phyloP scores from a whole-genome alignment of 1,140 invertebrate species.

The Zaprionus vittiger region DNA sequence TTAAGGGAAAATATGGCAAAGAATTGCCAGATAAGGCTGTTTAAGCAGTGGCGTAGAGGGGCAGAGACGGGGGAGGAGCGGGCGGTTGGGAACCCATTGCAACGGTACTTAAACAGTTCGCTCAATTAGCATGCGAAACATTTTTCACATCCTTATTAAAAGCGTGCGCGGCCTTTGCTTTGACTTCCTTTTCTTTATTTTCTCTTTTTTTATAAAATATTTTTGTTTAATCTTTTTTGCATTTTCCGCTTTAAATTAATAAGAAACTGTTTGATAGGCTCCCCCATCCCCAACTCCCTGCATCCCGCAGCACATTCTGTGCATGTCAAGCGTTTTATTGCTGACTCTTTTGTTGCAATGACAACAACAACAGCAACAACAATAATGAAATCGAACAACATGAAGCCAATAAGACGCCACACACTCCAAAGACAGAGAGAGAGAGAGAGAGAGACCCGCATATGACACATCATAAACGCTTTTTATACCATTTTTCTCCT shows the following conservation, averaged over 20 bases:
- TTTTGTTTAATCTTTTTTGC: slow-evolving; percentile 20
- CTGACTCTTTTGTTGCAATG: slow-evolving; percentile 36
- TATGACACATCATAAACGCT: slow-evolving; percentile 74
- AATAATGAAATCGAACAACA: neutral
- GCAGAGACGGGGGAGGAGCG: neutral
- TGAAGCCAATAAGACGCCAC: slow-evolving; percentile 17
- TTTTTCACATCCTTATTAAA: slow-evolving; percentile 82
- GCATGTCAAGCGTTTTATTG: slow-evolving; percentile 46
- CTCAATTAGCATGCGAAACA: slow-evolving; percentile 76
- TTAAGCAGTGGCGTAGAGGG: neutral
- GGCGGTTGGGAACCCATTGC: neutral
- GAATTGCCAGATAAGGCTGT: slow-evolving; percentile 34
- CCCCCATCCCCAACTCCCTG: neutral
- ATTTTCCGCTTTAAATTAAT: slow-evolving; percentile 65
- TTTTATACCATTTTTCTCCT: slow-evolving; percentile 8
- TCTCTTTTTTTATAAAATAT: neutral
- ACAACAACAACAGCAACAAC: slow-evolving; percentile 30
- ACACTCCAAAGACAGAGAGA: neutral
- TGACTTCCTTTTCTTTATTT: slow-evolving; percentile 16
- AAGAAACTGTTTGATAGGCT: slow-evolving; percentile 51
- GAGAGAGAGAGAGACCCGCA: slow-evolving; percentile 49
- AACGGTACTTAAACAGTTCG: slow-evolving; percentile 58
- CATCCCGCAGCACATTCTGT: slow-evolving; percentile 36
- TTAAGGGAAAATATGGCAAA: slow-evolving; percentile 37
- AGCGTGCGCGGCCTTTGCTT: slow-evolving; percentile 14